Percentiles rank a stretch among this genome's conserved stretches.
Conservation (phyloP, 1,140 invertebrate species). For the Drosophila mauritiana region DNA sequence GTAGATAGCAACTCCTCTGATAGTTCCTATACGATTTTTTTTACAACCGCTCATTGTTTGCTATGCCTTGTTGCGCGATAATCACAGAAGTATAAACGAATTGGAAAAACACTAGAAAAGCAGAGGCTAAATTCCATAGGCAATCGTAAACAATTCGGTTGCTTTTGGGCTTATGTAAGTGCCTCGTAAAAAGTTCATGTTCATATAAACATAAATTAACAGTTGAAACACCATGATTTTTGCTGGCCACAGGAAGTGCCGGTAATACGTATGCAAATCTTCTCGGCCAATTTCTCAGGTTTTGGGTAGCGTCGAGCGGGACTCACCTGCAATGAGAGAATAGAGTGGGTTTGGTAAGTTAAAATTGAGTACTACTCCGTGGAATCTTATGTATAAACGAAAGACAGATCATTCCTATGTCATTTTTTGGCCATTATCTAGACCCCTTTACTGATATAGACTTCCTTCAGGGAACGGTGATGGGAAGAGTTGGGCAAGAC, state of each 20-base stretch:
- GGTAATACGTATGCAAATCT: background rate
- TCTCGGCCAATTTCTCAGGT: background rate
- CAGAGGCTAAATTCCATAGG: conserved; percentile 16
- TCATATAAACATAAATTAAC: conserved; percentile 15
- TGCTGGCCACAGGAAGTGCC: conserved; percentile 1
- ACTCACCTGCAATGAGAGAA: conserved; percentile 58
- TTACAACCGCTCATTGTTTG: conserved; percentile 26
- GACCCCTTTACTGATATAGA: background rate
- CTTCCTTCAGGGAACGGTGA: conserved; percentile 3
- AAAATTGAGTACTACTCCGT: background rate
- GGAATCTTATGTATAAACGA: background rate
- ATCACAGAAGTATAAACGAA: conserved; percentile 12
- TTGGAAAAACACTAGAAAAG: conserved; percentile 23
- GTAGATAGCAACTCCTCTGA: conserved; percentile 29
- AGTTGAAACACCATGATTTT: background rate
- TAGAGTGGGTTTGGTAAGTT: background rate
- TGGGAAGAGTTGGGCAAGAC: conserved; percentile 9
- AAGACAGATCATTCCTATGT: background rate
- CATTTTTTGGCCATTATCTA: conserved; percentile 10
- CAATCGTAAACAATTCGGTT: conserved; percentile 13
- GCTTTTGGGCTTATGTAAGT: conserved; percentile 16
- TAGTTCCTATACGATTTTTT: conserved; percentile 59
- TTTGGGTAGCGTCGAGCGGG: background rate
- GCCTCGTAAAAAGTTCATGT: conserved; percentile 23
- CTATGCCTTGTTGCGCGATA: conserved; percentile 41